Conservation (phyloP, 2,888 invertebrate genomes). For the Melanostoma mellinum region DNA sequence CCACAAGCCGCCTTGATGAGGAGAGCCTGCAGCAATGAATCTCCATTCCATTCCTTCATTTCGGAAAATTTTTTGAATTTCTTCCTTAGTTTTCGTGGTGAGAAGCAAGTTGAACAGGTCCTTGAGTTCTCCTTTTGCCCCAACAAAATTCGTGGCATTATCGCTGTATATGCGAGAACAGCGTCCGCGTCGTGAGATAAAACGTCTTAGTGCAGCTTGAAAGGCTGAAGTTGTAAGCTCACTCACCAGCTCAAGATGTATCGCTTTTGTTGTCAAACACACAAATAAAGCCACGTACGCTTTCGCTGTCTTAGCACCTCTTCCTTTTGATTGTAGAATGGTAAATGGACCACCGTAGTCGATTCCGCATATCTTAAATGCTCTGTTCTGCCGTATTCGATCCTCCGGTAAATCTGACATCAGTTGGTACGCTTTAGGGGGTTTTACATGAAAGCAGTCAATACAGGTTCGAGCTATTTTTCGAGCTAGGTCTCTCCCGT, state of each 20-base stretch:
- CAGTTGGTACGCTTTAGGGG: constrained; percentile 12
- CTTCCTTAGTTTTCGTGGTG: constrained; percentile 15
- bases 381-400: constrained; percentile 24
- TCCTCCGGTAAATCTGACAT: constrained; percentile 22
- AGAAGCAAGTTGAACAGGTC: constrained; percentile 24
- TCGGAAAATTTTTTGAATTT: constrained; percentile 21
- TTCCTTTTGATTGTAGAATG: constrained; percentile 26
- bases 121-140: constrained; percentile 23
- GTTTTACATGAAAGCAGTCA: constrained; percentile 32
- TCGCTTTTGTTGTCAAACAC: constrained; percentile 30
- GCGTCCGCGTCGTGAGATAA: constrained; percentile 24
- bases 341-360: constrained; percentile 22
- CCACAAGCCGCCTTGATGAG: constrained; percentile 32
- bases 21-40: constrained; percentile 30
- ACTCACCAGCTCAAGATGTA: constrained; percentile 32
- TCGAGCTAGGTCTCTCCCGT: constrained; percentile 31
- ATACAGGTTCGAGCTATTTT: constrained; percentile 37
- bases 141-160: constrained; percentile 29
- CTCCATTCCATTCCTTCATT: constrained; percentile 29
- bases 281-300: constrained; percentile 37
- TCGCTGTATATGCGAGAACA: constrained; percentile 29
- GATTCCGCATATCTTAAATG: constrained; percentile 24
- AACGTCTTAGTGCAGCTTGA: constrained; percentile 8
- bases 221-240: constrained; percentile 29
- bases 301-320: constrained; percentile 22